Evolutionary conservation across 2,888 invertebrate genomes (phyloP).

Genomic region (Megalurothrips usitatus): DNA sequence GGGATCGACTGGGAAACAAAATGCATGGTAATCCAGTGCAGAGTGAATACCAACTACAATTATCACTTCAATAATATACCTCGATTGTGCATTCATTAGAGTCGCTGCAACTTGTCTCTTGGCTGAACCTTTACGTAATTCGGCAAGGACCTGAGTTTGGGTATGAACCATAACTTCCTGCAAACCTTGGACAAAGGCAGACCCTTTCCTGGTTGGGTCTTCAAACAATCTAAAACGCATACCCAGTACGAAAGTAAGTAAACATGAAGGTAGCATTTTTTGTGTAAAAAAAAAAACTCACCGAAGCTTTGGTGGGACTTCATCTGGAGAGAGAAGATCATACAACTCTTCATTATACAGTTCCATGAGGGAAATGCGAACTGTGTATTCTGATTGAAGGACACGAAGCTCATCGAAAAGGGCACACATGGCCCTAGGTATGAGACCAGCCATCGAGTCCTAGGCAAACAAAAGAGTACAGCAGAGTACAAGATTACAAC

Average conservation of each 20-base stretch:
- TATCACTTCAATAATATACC: conserved; percentile 48
- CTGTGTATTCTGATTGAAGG: conserved; percentile 73
- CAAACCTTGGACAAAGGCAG: conserved; percentile 83
- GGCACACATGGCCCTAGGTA: conserved; percentile 84
- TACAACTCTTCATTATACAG: conserved; percentile 94
- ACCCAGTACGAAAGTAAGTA: neutral
- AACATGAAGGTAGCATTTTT: neutral
- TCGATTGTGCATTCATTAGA: conserved; percentile 87
- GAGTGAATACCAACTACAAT: neutral
- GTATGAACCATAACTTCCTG: conserved; percentile 86
- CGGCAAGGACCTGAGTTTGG: conserved; percentile 79
- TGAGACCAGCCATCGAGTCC: conserved; percentile 84
- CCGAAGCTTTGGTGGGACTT: conserved; percentile 54
- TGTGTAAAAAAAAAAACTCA: conserved; percentile 31
- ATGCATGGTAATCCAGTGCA: neutral
- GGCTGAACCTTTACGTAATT: conserved; percentile 79
- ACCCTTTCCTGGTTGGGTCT: conserved; percentile 73
- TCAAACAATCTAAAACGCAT: conserved; percentile 58
- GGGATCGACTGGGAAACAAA: conserved; percentile 67
- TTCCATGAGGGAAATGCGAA: conserved; percentile 88
- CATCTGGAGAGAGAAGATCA: conserved; percentile 74
- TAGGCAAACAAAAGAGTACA: conserved; percentile 44
- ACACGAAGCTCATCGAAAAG: conserved; percentile 80
- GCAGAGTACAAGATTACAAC: neutral
- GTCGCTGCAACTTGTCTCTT: conserved; percentile 87